phyloP scores from a whole-genome alignment of 2,797 vertebrate genomes.

The Carapus acus region DNA sequence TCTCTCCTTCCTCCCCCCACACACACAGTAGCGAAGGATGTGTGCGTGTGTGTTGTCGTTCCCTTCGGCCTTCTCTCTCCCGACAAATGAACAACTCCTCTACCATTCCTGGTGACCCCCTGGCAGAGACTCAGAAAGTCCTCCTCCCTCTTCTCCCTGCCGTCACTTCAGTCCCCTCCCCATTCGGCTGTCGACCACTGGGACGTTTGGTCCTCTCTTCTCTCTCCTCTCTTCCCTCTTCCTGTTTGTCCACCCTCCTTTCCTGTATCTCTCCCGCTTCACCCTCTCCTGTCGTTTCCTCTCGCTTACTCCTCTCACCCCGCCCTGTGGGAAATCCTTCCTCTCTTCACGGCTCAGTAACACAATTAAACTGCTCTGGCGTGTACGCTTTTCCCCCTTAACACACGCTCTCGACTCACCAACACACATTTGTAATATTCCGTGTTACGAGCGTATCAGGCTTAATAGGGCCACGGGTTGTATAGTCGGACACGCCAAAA shows the following conservation, averaged over 20 bases:
- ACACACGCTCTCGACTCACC: slow-evolving; percentile 16
- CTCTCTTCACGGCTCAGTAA: slow-evolving; percentile 2
- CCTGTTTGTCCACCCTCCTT: slow-evolving; percentile 13
- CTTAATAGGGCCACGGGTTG: slow-evolving; percentile 28
- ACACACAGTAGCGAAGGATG: slow-evolving; percentile 77
- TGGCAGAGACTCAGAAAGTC: slow-evolving; percentile 60
- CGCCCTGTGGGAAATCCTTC: slow-evolving; percentile 21
- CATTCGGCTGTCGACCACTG: slow-evolving; percentile 56
- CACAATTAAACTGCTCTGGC: slow-evolving; percentile 23
- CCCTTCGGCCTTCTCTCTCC: slow-evolving; percentile 72
- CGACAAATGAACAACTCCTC: slow-evolving; percentile 67
- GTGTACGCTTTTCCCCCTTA: slow-evolving; percentile 32
- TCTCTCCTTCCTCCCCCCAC: slow-evolving; percentile 72
- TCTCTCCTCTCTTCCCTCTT: slow-evolving; percentile 19
- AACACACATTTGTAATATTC: slow-evolving; percentile 36
- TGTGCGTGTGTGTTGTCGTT: slow-evolving; percentile 73
- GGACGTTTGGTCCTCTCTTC: slow-evolving; percentile 64
- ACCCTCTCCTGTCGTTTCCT: slow-evolving; percentile 22
- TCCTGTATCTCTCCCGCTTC: too few relatives aligned
- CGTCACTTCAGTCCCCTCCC: slow-evolving; percentile 55
- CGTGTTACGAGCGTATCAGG: slow-evolving; percentile 28
- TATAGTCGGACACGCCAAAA: slow-evolving; percentile 8
- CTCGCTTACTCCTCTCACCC: slow-evolving; percentile 47
- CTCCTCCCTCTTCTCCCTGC: slow-evolving; percentile 32
- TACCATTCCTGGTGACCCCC: slow-evolving; percentile 66